Percentiles rank a stretch among this genome's conserved stretches.
Conservation (phyloP, 2,797 vertebrate genomes). For the Bradypus variegatus region DNA sequence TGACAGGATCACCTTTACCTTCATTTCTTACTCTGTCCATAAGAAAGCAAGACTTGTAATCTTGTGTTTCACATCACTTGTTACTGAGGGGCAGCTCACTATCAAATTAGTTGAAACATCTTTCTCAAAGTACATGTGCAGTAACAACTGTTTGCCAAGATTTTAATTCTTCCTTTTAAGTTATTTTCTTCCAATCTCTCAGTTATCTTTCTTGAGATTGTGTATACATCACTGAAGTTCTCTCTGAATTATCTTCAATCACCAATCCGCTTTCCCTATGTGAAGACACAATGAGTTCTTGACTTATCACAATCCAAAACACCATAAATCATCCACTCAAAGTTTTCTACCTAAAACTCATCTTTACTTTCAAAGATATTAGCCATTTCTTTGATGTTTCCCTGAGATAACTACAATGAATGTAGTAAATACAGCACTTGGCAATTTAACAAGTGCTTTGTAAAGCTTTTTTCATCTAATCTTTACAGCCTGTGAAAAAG, state of each 20-base stretch:
- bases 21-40: neutral
- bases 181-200: neutral
- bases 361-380: conserved; percentile 7
- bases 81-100: neutral
- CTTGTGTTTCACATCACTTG: neutral
- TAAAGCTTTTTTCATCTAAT: neutral
- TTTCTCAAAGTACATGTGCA: neutral
- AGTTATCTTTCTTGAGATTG: neutral
- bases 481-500: neutral
- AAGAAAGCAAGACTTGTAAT: neutral
- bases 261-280: neutral
- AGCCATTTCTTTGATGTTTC: conserved; percentile 7
- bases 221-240: neutral
- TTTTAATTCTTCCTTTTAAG: conserved; percentile 7
- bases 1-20: neutral
- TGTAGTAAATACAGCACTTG: neutral
- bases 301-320: neutral
- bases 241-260: neutral
- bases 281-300: neutral
- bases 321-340: neutral
- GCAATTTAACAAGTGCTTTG: neutral
- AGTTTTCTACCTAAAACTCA: neutral
- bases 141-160: neutral
- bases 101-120: neutral
- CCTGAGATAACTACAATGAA: neutral